Percentiles rank a stretch among this genome's conserved stretches.
phyloP scores from a whole-genome alignment of 2,113 vertebrate species.

The Campylomormyrus numenius region DNA sequence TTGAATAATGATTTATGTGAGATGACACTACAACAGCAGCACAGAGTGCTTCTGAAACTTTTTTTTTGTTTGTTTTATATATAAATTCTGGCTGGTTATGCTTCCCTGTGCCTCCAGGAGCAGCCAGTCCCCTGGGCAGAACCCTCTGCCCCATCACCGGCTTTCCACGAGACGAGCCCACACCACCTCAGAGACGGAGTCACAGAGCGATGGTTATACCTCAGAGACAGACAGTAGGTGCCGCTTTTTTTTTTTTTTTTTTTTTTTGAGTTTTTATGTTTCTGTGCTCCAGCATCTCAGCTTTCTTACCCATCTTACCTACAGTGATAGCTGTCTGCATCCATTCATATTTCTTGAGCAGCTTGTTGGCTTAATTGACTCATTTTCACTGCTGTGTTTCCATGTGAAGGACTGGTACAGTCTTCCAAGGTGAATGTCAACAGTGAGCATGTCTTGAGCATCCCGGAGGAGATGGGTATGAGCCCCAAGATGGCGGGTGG shows the following conservation, averaged over 20 bases:
- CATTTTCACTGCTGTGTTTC: not conserved
- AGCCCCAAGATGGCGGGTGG: slow-evolving; percentile 56
- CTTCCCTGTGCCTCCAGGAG: slow-evolving; percentile 49
- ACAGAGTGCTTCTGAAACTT: not conserved
- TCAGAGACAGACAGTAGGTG: slow-evolving; percentile 73
- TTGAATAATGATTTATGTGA: not conserved
- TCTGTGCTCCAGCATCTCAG: not conserved
- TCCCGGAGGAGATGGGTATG: slow-evolving; percentile 65
- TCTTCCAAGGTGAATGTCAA: slow-evolving; percentile 68
- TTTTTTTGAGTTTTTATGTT: not conserved
- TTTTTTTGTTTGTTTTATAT: not conserved
- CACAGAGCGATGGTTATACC: slow-evolving; percentile 51
- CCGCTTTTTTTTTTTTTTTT: not conserved
- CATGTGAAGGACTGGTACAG: slow-evolving; percentile 53
- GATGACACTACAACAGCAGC: not conserved
- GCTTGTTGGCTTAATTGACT: not conserved
- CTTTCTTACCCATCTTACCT: not conserved
- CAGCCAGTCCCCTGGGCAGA: slow-evolving; percentile 57
- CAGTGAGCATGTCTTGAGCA: slow-evolving; percentile 62
- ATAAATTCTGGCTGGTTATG: not conserved
- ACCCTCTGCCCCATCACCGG: slow-evolving; percentile 50
- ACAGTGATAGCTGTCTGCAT: not conserved
- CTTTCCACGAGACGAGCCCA: slow-evolving; percentile 60
- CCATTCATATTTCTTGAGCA: not conserved
- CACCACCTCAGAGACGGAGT: slow-evolving; percentile 71